Evolutionary conservation across 2,797 vertebrate species (phyloP).

Genomic region (Nasua narica): DNA sequence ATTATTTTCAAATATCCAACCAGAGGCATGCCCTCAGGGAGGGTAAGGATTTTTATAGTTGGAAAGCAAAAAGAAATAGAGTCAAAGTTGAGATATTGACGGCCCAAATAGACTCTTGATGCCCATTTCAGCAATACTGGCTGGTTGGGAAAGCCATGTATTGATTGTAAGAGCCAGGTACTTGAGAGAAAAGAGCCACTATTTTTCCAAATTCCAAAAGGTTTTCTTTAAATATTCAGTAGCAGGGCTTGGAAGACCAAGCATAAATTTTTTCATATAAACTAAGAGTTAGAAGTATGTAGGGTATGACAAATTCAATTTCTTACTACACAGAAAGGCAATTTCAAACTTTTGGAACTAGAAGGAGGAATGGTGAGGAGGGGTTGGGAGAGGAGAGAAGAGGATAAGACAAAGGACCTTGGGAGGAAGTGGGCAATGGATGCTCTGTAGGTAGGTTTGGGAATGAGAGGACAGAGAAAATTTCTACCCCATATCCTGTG

Average conservation of each 20-base stretch:
- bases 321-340: background rate
- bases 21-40: background rate
- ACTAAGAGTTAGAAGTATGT: background rate
- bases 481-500: background rate
- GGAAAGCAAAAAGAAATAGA: constrained; percentile 11
- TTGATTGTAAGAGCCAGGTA: background rate
- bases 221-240: constrained; percentile 55
- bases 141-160: background rate
- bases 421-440: background rate
- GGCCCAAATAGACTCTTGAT: background rate
- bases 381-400: background rate
- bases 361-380: background rate
- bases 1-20: background rate
- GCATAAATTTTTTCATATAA: background rate
- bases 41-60: background rate
- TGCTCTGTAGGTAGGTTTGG: background rate
- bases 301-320: constrained; percentile 1
- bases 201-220: constrained; percentile 11
- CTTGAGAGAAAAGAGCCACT: background rate
- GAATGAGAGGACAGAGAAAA: background rate
- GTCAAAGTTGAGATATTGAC: background rate
- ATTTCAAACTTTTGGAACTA: background rate
- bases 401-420: background rate
- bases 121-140: background rate
- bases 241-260: constrained; percentile 7